Percentiles rank a stretch among this genome's conserved stretches.
phyloP scores from a whole-genome alignment of 1,140 invertebrate genomes.

The Bombus pascuorum region DNA sequence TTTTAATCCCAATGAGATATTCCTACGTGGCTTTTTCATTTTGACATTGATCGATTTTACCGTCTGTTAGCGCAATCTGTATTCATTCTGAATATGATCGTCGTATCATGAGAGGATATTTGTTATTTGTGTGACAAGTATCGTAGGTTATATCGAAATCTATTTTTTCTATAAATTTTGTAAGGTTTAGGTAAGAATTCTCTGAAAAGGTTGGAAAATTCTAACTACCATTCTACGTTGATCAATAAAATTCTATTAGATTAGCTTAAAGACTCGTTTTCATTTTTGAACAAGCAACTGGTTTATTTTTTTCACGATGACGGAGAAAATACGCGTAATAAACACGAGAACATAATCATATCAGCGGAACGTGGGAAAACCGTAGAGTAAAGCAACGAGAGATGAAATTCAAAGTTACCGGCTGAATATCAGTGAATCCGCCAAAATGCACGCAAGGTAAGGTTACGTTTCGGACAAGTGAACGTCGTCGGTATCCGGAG shows the following conservation, averaged over 20 bases:
- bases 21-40: neutral
- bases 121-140: neutral
- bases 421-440: slow-evolving; percentile 27
- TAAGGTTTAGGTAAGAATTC: neutral
- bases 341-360: too few species aligned
- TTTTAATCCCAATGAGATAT: neutral
- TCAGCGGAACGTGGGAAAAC: neutral
- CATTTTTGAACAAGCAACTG: too few species aligned
- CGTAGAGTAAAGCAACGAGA: neutral
- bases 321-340: neutral
- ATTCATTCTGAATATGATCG: neutral
- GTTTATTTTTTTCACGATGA: too few species aligned
- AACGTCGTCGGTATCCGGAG: slow-evolving; percentile 49
- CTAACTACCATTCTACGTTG: neutral
- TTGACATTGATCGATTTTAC: neutral
- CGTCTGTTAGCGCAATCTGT: neutral
- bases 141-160: neutral
- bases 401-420: slow-evolving; percentile 52
- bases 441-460: slow-evolving; percentile 48
- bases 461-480: slow-evolving; percentile 43
- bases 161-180: neutral
- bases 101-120: neutral
- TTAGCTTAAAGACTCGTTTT: neutral
- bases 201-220: neutral
- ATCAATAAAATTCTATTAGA: neutral